Evolutionary conservation across 2,888 invertebrate genomes (phyloP), one percentile per base, ranked within the genome.

Genomic region (Drosophila mercatorum): DNA sequence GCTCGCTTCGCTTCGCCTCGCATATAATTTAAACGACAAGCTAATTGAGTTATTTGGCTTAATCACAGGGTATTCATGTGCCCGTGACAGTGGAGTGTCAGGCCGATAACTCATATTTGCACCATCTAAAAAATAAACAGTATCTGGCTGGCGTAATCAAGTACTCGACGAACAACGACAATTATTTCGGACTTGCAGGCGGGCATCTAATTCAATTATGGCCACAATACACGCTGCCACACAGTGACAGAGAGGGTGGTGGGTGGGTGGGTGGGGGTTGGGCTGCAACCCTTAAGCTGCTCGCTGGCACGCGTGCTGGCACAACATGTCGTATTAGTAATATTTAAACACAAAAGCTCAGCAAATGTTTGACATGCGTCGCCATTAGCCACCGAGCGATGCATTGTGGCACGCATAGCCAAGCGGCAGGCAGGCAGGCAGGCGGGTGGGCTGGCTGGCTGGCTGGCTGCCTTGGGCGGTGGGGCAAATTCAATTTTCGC

Each of bases 261-360:
- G n/a, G n/a, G n/a, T 17, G 17, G 5, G 28, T 28, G 28, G 28
- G 28, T 5, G 28, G 28, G 28, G 28, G 34, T 28, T 41, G 57
- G 28, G 34, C 40, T 41, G 57, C 57, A 36, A 36, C 57, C 57
- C 57, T 57, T 46, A 69, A 73, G 78, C 73, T 40, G 61, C 56
- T 43, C 28, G 58, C 41, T 69, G 88, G 67, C 87, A 83, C 81
- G 89, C 88, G 88, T 81, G 89, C 83, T 88, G 71, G 72, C 71
- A 81, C 82, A 68, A 81, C 88, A 89, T 86, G 85, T 89, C 85
- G 85, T 88, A 88, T 89, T 84, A 89, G 85, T 86, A 88, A 89
- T 89, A 88, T 88, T 88, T 82, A 86, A 89, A 88, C 90, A 88
- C 88, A 85, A 86, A 89, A 80, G 89, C 89, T 86, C 81, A 75